These are phyloP conservation scores for Liposcelis brunnea DNA, from an alignment of 2,888 invertebrate genomes.

Conservation along the genomic window DNA sequence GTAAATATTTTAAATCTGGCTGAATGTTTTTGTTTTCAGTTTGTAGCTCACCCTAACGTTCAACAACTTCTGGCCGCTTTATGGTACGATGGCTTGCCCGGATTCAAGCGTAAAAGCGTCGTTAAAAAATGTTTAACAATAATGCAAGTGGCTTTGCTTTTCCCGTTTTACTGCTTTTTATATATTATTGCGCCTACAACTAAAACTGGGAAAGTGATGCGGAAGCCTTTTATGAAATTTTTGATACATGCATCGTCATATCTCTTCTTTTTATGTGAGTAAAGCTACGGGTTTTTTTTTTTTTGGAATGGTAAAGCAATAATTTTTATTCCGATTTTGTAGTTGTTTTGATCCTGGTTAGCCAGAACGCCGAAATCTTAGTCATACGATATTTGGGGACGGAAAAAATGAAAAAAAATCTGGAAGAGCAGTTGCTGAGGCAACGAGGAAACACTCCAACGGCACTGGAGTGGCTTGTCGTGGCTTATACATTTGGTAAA, in stretches of 20 bases:
- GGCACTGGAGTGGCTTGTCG: conserved; percentile 62
- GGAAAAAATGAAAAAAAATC: conserved; percentile 42
- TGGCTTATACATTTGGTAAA: conserved; percentile 67
- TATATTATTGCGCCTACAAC: conserved; percentile 78
- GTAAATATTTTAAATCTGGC: neutral
- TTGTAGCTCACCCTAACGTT: conserved; percentile 89
- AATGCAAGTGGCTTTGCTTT: conserved; percentile 57
- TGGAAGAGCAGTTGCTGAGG: conserved; percentile 43
- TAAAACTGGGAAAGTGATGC: conserved; percentile 59
- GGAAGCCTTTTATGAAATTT: conserved; percentile 94
- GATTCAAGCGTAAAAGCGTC: conserved; percentile 68
- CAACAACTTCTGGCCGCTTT: conserved; percentile 80
- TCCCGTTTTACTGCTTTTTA: conserved; percentile 70
- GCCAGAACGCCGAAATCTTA: conserved; percentile 71
- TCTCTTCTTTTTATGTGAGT: conserved; percentile 78
- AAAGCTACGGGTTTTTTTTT: no score
- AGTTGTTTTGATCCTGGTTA: conserved; percentile 85
- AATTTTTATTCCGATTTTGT: conserved; percentile 18
- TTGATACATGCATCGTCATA: conserved; percentile 88
- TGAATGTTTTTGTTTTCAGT: conserved; percentile 37
- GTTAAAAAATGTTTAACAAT: conserved; percentile 56
- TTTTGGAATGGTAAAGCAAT: no score
- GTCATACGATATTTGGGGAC: conserved; percentile 54
- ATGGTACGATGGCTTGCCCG: conserved; percentile 92
- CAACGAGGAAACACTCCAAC: conserved; percentile 78